These are phyloP conservation scores for Panthera uncia DNA, from an alignment of 2,113 vertebrate genomes.

Conservation along the genomic window DNA sequence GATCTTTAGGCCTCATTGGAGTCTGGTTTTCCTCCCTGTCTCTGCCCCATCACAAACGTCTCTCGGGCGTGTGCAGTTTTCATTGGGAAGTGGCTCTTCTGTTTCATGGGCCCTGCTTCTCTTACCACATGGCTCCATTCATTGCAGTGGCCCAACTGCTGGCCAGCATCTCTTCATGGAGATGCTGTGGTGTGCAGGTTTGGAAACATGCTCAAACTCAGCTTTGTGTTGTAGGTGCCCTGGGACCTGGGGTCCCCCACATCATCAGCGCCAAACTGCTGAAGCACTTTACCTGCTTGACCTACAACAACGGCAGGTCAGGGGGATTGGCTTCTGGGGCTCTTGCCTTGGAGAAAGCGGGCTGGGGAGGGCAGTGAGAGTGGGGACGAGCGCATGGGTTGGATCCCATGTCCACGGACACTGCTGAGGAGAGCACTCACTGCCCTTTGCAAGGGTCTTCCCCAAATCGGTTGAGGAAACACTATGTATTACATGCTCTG, in stretches of 20 bases:
- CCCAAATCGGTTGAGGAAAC: not conserved
- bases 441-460: not conserved
- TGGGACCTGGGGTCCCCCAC: constrained; percentile 83
- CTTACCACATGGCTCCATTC: not conserved
- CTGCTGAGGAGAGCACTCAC: not conserved
- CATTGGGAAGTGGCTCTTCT: not conserved
- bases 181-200: not conserved
- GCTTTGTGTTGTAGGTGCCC: constrained; percentile 79
- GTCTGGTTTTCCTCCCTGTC: not conserved
- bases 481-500: not conserved
- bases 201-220: not conserved
- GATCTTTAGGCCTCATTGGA: not conserved
- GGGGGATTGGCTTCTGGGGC: not conserved
- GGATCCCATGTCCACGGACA: not conserved
- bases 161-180: not conserved
- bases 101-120: not conserved
- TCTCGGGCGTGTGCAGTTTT: fast-evolving
- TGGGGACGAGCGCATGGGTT: too few species aligned
- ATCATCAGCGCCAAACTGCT: constrained; percentile 84
- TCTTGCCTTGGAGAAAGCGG: not conserved
- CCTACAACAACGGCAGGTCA: constrained; percentile 86
- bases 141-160: not conserved
- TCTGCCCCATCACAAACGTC: not conserved
- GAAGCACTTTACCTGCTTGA: constrained; percentile 85
- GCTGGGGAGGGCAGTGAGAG: not conserved